Evolutionary conservation across 2,797 vertebrate genomes (phyloP), one percentile per base, ranked within the genome.

Genomic region (Parauchenoglanis punctatus): DNA sequence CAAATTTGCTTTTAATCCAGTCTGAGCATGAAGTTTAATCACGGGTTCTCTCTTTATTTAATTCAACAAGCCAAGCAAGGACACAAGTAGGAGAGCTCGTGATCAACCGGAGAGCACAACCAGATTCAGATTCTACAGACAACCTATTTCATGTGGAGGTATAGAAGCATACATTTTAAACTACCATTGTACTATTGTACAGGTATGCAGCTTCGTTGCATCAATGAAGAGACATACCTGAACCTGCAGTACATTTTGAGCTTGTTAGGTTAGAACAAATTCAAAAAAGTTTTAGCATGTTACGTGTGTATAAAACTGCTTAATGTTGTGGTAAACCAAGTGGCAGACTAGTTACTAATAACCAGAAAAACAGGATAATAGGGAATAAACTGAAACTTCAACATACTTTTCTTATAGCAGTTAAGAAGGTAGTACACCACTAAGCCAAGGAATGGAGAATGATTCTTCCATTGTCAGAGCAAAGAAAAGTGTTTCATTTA

Each of bases 401-500:
- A 6, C 25, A 49, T 46, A 65, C 49, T 67, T 84, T 35, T 78
- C 25, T 87, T 70, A 77, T 18, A 54, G 82, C 63, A 80, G 25
- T 78, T 58, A 58, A 56, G 76, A 80, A 80, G 54, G 40, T 20
- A 72, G 75, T 54, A 44, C 54, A 52, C 31, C 3, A 11, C n/a
- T 59, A 72, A 54, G 67, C 2, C 44, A 46, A 54, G 12, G 8
- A 61, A 67, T 25, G 2, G 18, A 67, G 59, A 82, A 68, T 31
- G 40, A 3, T 56, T 67, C 44, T 68, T 15, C 11, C 54, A 54
- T 31, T 81, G 75, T 81, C 46, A 59, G 35, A 81, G 58, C 7
- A 40, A 44, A 46, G 59, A 44, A 88, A 89, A 88, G 78, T 13
- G 77, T 56, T 87, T 88, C 87, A 89, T 90, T 86, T 59, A 87